Percentiles rank a stretch among this genome's conserved stretches.
These are phyloP conservation scores for Characodon lateralis DNA, from an alignment of 2,797 vertebrate genomes.

Conservation along the genomic window DNA sequence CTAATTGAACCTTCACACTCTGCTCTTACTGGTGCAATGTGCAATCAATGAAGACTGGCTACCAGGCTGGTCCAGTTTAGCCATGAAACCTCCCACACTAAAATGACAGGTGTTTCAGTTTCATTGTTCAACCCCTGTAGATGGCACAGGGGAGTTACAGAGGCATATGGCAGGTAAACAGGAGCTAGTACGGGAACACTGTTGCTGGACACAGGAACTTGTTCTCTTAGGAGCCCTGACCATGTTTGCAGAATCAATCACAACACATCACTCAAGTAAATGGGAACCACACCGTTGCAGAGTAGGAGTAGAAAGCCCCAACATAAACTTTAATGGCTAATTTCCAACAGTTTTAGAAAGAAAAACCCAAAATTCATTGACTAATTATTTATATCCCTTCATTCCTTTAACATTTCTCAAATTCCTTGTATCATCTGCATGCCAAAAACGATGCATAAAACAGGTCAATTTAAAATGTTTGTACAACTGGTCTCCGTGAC, in stretches of 20 bases:
- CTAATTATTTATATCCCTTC: not conserved
- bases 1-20: too few species aligned
- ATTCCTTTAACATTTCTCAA: slow-evolving; percentile 2
- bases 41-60: too few species aligned
- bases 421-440: not conserved
- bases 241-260: not conserved
- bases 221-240: not conserved
- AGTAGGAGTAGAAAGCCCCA: not conserved
- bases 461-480: slow-evolving; percentile 4
- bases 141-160: not conserved
- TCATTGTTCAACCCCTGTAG: too few species aligned
- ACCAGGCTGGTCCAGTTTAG: too few species aligned
- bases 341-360: not conserved
- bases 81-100: too few species aligned
- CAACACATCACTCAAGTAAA: not conserved
- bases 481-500: not conserved
- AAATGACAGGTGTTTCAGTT: too few species aligned
- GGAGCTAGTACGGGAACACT: not conserved
- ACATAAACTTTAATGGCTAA: not conserved
- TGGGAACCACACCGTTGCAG: not conserved
- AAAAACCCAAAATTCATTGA: not conserved
- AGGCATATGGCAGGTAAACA: slow-evolving; percentile 4
- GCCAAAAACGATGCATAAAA: not conserved
- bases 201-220: slow-evolving; percentile 8
- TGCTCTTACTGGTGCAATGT: too few species aligned